Base-by-base conservation (phyloP, 2,797 vertebrate species). In the Sebastes trivittatus region DNA sequence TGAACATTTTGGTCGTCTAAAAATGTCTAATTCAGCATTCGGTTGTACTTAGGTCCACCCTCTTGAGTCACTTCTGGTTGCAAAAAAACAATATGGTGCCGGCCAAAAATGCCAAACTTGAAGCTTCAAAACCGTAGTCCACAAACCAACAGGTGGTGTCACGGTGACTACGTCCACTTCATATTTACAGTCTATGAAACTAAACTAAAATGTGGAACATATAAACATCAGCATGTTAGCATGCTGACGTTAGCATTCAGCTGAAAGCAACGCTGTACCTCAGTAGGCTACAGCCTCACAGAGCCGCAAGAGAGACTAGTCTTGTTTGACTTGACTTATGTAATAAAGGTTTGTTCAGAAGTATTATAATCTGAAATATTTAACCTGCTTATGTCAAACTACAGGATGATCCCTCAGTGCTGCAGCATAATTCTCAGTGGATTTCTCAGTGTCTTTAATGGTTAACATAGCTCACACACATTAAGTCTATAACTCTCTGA, bases 311-410 rank as follows among this genome's bases (percentile, higher is more conserved):
- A 7, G 0, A 23, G 4, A 25, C 38, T 23, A 25, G 11, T 20
- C 34, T 60, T 56, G 10, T 62, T 62, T 25, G 58, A 34, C 20
- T n/a, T 8, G 16, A 54, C 10, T 7, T 60, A 2, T 14, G 18
- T 36, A 60, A 52, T 8, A 11, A 54, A 25, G 29, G n/a, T 34
- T 61, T 64, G 34, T 23, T 77, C 32, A 58, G 8, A 25, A 25
- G 22, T 36, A 56, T 58, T 0, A 56, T 16, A 36, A 69, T 69
- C 30, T 11, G 14, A 56, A 36, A 76, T 81, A 73, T 85, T 84
- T 83, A 68, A 81, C 87, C 78, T 82, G 81, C 72, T 85, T 83
- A 81, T 67, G 67, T 77, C 38, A 59, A 82, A 73, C 76, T 82
- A 34, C 29, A 64, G 66, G 75, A 77, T 82, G 84, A 85, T 81